A percentile compares a stretch with the other conserved stretches of the same genome.
Conservation (phyloP, 2,888 invertebrate genomes). For the Idaea dimidiata region DNA sequence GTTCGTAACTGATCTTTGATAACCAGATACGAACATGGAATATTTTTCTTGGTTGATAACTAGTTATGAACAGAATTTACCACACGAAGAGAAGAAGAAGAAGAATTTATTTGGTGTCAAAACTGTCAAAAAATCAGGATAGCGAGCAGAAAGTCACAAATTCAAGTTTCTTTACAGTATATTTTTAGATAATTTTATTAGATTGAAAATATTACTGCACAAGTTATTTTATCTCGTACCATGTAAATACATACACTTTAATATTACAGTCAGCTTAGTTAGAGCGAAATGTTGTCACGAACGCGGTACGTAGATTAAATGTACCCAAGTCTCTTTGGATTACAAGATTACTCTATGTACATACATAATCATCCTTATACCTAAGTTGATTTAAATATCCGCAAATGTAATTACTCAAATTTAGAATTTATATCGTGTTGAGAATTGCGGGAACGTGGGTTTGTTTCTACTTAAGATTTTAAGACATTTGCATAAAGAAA, state of each 20-base stretch:
- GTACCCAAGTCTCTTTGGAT: conserved; percentile 12
- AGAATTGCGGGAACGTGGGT: background rate
- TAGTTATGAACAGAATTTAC: no score
- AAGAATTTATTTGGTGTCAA: no score
- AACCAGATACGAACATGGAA: no score
- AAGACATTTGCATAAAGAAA: background rate
- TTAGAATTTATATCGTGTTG: background rate
- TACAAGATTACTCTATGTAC: conserved; percentile 19
- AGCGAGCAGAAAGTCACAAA: no score
- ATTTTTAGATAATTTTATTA: background rate
- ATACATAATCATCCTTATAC: conserved; percentile 4
- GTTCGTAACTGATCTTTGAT: no score
- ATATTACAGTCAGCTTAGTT: conserved; percentile 35
- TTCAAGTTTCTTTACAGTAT: no score
- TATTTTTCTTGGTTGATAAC: no score
- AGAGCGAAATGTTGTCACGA: conserved; percentile 23
- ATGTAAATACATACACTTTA: conserved; percentile 21
- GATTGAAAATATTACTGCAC: conserved; percentile 16
- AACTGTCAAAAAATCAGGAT: no score
- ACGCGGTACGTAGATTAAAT: background rate
- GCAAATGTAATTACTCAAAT: conserved; percentile 2
- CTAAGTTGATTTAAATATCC: conserved; percentile 5
- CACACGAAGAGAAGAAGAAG: no score
- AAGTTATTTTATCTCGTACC: conserved; percentile 9
- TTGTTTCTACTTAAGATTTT: background rate